These are phyloP conservation scores for Halisarca cf. caerulea DNA, from an alignment of 37 sponge, comb jelly and placozoan species.

Conservation along the genomic window DNA sequence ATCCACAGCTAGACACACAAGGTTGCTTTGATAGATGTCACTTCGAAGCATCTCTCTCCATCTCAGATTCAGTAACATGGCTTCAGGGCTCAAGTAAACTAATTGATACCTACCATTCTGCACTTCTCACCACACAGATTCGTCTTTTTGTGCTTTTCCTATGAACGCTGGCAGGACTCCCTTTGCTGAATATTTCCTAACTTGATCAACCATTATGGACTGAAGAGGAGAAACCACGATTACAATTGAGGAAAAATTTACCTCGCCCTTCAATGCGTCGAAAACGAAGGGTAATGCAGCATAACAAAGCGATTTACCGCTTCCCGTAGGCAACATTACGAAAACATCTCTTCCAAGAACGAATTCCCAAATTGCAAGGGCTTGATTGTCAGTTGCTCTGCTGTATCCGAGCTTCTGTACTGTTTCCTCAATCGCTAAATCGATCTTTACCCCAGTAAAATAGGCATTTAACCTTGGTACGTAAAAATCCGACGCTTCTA, in stretches of 20 bases:
- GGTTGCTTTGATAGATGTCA: too few species aligned
- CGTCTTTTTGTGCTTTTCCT: neutral
- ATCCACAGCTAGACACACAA: too few species aligned
- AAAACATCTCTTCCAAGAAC: neutral
- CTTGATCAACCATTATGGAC: slow-evolving; percentile 1
- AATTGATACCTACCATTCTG: too few species aligned
- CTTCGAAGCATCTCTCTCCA: too few species aligned
- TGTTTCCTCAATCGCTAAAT: too few species aligned
- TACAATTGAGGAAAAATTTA: too few species aligned
- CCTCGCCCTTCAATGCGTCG: neutral
- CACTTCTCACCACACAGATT: neutral
- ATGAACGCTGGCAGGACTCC: neutral
- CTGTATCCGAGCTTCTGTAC: neutral
- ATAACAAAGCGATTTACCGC: slow-evolving; percentile 2
- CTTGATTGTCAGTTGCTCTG: neutral
- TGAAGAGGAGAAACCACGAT: neutral
- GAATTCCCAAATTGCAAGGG: neutral
- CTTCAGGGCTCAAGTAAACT: too few species aligned
- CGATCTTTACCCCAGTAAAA: too few species aligned
- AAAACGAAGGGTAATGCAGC: neutral
- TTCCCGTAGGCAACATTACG: neutral
- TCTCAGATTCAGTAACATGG: too few species aligned
- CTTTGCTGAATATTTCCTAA: neutral
- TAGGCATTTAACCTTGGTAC: too few species aligned
- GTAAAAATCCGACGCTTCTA: too few species aligned